Evolutionary conservation across 2,888 invertebrate species (phyloP), one percentile per base, ranked within the genome.

Genomic region (Mythimna lalbum): DNA sequence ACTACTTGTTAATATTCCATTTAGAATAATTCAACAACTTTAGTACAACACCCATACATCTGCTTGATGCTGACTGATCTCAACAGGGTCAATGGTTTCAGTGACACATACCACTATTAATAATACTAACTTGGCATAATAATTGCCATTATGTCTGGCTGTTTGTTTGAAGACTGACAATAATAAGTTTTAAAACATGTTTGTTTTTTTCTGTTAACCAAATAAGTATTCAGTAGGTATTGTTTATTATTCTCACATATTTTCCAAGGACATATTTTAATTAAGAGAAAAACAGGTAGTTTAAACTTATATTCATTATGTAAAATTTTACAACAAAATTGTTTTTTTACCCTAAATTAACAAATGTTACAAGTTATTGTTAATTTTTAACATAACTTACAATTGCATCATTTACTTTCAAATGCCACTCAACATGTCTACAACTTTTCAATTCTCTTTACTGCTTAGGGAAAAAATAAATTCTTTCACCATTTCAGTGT

Each of bases 41-140:
- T 14, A n/a, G 21, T 33, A 36, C 2, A 27, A 19, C 12, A 69
- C 33, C 57, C 43, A 12, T 33, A 27, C 1, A 27, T 49, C 21
- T 55, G n/a, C 2, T 76, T 47, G 47, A 2, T 56, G 43, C 43
- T 64, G 66, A 52, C 23, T 71, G 27, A 43, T 63, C 59, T 65
- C 21, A 52, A 31, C 60, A 76, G 71, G 65, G 52, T 81, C 71
- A 81, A 47, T 72, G 67, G 57, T 77, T 78, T 76, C 47, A 50
- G 52, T 72, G 72, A 77, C 66, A 78, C 72, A 64, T 56, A 61
- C 23, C 63, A 60, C 56, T 62, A 64, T 63, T 68, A 43, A 53
- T 75, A 63, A 61, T 57, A 62, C 61, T 55, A 12, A 63, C 36
- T 68, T 64, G 53, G 36, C 49, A 47, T 62, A 59, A 36, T 56